Base-by-base conservation (phyloP, 1,140 invertebrate genomes). In the Phymastichus coffea region DNA sequence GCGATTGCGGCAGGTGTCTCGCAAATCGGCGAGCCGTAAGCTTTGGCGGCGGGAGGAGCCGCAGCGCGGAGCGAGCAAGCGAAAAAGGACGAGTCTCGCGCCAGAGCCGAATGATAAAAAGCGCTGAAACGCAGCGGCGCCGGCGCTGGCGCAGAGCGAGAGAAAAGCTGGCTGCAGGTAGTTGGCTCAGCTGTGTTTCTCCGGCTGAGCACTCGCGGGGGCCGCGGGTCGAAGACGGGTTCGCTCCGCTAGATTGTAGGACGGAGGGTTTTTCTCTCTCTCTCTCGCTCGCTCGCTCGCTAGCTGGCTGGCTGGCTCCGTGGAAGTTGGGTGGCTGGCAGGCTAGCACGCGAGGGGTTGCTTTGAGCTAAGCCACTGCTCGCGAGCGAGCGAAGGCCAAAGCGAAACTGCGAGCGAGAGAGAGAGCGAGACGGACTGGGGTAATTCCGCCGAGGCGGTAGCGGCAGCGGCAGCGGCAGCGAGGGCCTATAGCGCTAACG, bases 151-250 rank as follows among this genome's bases (percentile, higher is more conserved):
- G 26, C 9, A 23, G 25, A 43, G 35, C 6, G 38, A 44, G 51
- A 46, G 57, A 37, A n/a, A n/a, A 57, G 54, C 41, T 41, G 30
- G 63, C 43, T 17, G 19, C 25, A 38, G 60, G 61, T 48, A 72
- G 72, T 75, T 75, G 74, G 75, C 75, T 77, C 73, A 77, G 73
- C 75, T 77, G 73, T 77, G 73, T 72, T 75, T 75, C 74, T 71
- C 71, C 20, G 38, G 68, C 68, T 66, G 63, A 63, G 65, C n/a
- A n/a, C n/a, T n/a, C n/a, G n/a, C n/a, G 52, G 23, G 57, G 55
- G 47, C 40, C 33, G 44, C 14, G 35, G 52, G 57, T 40, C 35
- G 54, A 66, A 41, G 55, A 55, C 26, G 49, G 64, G 44, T 66
- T 63, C 49, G 67, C 52, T 62, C 60, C n/a, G n/a, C 65, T 38